Base-by-base conservation (phyloP, 2,888 invertebrate species). In the Anthophora plumipes region DNA sequence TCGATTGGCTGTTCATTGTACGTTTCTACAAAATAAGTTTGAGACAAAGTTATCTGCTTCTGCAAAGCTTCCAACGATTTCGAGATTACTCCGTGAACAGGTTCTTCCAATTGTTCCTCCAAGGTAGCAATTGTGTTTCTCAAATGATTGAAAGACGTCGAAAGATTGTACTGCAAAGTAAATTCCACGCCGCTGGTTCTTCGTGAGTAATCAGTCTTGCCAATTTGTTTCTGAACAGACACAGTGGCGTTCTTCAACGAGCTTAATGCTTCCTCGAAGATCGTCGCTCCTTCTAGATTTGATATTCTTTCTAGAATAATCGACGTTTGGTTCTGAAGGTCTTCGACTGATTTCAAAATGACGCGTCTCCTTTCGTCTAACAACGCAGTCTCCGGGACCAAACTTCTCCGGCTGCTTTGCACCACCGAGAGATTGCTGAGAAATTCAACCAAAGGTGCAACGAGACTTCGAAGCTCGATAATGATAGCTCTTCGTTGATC, bases 1-100 rank as follows among this genome's bases (percentile, higher is more conserved):
- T 93, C 92, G 12, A 91, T 79, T 3, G 88, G 79, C 70, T 91
- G 91, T 31, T 89, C 90, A 1, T 77, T 77, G 4, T 46, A 37
- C 14, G 85, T 80, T 59, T 91, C 88, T 61, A 87, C 77, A 60
- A 92, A 89, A 43, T 92, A 91, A 0, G 82, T 87, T 59, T 90
- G 90, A 1, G 91, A 88, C 6, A 90, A 71, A 4, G 89, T 86
- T 57, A 93, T 89, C 74, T 92, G 93, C 54, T 92, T 91, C 22
- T 89, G 88, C 31, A 93, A 82, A 5, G 90, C 90, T 76, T 91
- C 90, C 31, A 92, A 64, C 0, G 92, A 91, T 43, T 89, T 89
- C n/a, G 88, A 87, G 5, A 92, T 88, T 25, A 89, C 55, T 70
- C 86, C 77, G 41, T 89, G 84, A 5, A 87, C 84, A 5, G 75